These are phyloP conservation scores for Leucophenga montana DNA, from an alignment of 2,888 invertebrate species.

Conservation along the genomic window DNA sequence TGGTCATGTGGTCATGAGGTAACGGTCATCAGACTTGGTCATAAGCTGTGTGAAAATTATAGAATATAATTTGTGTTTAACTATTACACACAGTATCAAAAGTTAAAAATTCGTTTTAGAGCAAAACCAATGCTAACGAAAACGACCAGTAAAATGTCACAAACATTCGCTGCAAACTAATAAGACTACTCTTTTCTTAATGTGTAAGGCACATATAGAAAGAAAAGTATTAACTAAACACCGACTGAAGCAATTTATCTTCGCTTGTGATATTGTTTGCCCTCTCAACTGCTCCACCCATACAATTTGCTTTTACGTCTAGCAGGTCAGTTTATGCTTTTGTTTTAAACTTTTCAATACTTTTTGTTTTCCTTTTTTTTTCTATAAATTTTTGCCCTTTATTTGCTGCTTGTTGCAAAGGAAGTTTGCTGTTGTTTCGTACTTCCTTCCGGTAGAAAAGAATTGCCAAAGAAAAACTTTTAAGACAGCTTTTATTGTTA, in stretches of 20 bases:
- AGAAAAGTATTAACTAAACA: constrained; percentile 63
- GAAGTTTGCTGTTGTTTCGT: constrained; percentile 56
- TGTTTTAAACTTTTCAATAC: constrained; percentile 55
- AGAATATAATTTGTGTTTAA: too few species aligned
- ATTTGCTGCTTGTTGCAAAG: constrained; percentile 25
- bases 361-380: constrained; percentile 31
- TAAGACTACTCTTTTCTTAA: too few species aligned
- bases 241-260: constrained; percentile 65
- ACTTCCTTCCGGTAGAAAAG: constrained; percentile 65
- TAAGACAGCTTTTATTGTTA: constrained; percentile 24
- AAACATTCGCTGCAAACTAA: too few species aligned
- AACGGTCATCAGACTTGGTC: too few species aligned
- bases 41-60: too few species aligned
- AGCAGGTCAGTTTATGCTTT: constrained; percentile 55
- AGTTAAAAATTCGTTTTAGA: too few species aligned
- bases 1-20: too few species aligned
- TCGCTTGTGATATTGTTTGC: constrained; percentile 23
- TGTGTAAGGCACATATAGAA: neutral
- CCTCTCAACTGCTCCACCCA: constrained; percentile 22
- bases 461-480: constrained; percentile 55
- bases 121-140: too few species aligned
- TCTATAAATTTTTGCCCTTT: neutral
- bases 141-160: too few species aligned
- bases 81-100: too few species aligned
- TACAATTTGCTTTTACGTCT: constrained; percentile 6